Base-by-base conservation (phyloP, 2,113 vertebrate species). In the Semnopithecus entellus region DNA sequence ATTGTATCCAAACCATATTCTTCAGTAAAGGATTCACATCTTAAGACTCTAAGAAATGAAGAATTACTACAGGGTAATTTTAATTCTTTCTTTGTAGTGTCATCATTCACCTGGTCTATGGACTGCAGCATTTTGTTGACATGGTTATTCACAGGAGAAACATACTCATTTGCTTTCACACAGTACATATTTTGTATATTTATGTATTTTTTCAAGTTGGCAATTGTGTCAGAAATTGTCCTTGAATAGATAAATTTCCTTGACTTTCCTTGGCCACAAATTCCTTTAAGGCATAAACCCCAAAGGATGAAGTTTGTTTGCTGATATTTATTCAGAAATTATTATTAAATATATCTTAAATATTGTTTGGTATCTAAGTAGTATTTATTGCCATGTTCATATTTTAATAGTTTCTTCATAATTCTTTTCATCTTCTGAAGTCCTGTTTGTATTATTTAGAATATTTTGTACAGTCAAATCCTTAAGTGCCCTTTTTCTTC, bases 331-430 rank as follows among this genome's bases (percentile, higher is more conserved):
- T 98, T 96, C 99, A 99, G 96, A 98, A 98, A 50, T 99, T 98
- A 86, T 98, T 98, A 96, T 98, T 99, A 98, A 99, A 99, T 96
- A 99, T 98, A 45, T 99, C 99, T 95, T 99, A 96, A 61, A 99
- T 97, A 75, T 97, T 91, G 83, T 96, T 98, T 59, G 99, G 98
- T 97, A 99, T 88, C 99, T 99, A 98, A 79, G 99, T 99, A 88
- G 95, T 98, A 97, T 99, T 99, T 96, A 99, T 98, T 90, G 98
- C 99, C 8, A 99, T 99, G 92, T 99, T 99, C 89, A 99, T 99
- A 88, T 99, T 98, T 99, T 99, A 94, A 99, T 98, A 59, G 99
- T 99, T 98, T 99, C 99, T 96, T 99, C 99, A 98, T 99, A 99
- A 98, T 99, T 99, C 89, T 99, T 99, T 96, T 99, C 99, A 96